Conservation (phyloP, 2,888 invertebrate genomes). For the Cephonodes hylas region DNA sequence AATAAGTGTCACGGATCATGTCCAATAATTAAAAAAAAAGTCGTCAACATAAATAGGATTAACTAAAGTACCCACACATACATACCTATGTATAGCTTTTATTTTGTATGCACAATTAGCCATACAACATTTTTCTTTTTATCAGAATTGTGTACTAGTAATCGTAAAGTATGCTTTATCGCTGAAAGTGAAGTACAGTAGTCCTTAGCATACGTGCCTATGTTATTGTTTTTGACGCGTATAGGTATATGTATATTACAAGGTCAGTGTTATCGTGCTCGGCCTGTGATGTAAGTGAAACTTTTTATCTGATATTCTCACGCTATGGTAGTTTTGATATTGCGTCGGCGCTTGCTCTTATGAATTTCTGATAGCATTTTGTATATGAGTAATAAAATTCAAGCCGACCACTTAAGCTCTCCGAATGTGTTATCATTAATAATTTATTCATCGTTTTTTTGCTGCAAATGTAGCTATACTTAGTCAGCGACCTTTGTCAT, state of each 20-base stretch:
- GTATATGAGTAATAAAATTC: neutral
- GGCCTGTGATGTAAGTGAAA: conserved; percentile 35
- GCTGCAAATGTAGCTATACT: too few relatives aligned
- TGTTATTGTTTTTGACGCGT: conserved; percentile 33
- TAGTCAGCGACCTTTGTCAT: neutral
- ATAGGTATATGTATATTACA: conserved; percentile 24
- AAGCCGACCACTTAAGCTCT: neutral
- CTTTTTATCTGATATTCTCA: conserved; percentile 54
- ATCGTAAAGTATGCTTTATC: conserved; percentile 7
- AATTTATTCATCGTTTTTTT: too few relatives aligned
- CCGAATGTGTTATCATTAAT: neutral
- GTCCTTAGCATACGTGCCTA: conserved; percentile 13
- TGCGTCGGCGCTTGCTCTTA: neutral
- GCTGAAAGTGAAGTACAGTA: conserved; percentile 28
- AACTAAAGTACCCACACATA: too few relatives aligned
- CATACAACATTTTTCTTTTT: neutral
- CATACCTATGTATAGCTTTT: too few relatives aligned
- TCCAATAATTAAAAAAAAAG: too few relatives aligned
- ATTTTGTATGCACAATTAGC: too few relatives aligned
- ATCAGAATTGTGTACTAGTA: neutral
- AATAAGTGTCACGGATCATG: too few relatives aligned
- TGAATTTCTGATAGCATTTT: neutral
- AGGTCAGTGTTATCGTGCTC: conserved; percentile 41
- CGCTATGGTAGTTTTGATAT: conserved; percentile 38
- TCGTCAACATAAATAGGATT: too few relatives aligned